Conservation (phyloP, 2,888 invertebrate genomes). For the Drosophila pegasa region DNA sequence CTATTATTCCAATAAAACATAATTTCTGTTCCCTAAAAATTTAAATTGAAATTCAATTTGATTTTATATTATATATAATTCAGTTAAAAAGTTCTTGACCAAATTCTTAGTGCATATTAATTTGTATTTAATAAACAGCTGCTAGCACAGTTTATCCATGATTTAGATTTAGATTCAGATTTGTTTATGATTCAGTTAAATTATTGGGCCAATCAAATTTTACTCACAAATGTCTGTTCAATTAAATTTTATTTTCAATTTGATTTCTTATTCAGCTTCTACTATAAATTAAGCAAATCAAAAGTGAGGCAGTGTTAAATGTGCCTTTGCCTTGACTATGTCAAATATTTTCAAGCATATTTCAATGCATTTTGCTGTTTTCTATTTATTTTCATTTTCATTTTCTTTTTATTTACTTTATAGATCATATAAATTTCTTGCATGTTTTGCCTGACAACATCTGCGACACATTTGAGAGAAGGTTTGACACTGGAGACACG, state of each 20-base stretch:
- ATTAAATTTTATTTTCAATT: constrained; percentile 4
- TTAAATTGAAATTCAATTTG: background rate
- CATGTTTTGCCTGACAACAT: constrained; percentile 3
- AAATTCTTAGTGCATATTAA: background rate
- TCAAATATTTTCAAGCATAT: constrained; percentile 25
- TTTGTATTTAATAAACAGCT: background rate
- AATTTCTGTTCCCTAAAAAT: background rate
- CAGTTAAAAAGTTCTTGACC: background rate
- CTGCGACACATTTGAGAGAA: constrained; percentile 14
- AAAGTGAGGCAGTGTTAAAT: constrained; percentile 13
- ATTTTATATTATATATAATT: background rate
- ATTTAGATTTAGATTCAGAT: background rate
- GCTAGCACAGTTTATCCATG: background rate
- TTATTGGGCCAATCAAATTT: background rate
- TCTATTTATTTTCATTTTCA: background rate
- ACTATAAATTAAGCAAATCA: background rate
- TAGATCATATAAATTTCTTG: background rate
- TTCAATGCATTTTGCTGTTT: constrained; percentile 7
- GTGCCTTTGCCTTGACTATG: background rate
- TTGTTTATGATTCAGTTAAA: background rate
- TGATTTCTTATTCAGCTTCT: background rate
- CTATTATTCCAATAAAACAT: background rate
- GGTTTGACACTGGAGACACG: constrained; percentile 7
- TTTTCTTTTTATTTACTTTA: constrained; percentile 4
- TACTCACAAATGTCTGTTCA: background rate